Evolutionary conservation across 2,113 vertebrate species (phyloP).

Genomic region (Heterotis niloticus): DNA sequence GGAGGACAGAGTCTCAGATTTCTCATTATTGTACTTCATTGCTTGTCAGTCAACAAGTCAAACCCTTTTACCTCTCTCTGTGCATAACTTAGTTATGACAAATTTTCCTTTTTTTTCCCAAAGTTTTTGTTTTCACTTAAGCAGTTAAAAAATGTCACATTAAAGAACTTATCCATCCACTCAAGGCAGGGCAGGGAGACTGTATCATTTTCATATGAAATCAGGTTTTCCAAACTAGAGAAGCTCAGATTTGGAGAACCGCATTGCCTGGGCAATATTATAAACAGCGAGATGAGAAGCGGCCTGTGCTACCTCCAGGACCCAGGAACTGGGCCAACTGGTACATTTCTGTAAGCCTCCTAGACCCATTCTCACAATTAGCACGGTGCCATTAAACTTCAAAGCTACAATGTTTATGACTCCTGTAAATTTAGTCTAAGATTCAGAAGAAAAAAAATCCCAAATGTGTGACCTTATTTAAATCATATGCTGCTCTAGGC

Average conservation of each 20-base stretch:
- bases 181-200: not conserved
- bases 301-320: not conserved
- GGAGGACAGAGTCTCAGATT: too few relatives aligned
- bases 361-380: constrained; percentile 11
- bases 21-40: too few relatives aligned
- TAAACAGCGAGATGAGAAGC: constrained; percentile 27
- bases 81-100: too few relatives aligned
- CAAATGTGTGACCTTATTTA: constrained; percentile 11
- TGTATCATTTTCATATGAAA: not conserved
- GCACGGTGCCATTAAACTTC: constrained; percentile 2
- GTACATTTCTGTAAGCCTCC: constrained; percentile 10
- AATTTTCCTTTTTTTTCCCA: too few relatives aligned
- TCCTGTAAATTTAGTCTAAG: not conserved
- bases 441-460: not conserved
- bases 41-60: too few relatives aligned
- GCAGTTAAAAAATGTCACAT: constrained; percentile 11
- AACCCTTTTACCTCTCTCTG: too few relatives aligned
- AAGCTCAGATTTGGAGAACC: not conserved
- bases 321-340: constrained; percentile 3
- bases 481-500: not conserved
- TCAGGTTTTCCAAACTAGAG: constrained; percentile 10
- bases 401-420: constrained; percentile 3
- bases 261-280: constrained; percentile 10
- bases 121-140: not conserved
- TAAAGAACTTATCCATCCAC: not conserved